Evolutionary conservation across 2,888 invertebrate species (phyloP).

Genomic region (Heteropelma amictum): DNA sequence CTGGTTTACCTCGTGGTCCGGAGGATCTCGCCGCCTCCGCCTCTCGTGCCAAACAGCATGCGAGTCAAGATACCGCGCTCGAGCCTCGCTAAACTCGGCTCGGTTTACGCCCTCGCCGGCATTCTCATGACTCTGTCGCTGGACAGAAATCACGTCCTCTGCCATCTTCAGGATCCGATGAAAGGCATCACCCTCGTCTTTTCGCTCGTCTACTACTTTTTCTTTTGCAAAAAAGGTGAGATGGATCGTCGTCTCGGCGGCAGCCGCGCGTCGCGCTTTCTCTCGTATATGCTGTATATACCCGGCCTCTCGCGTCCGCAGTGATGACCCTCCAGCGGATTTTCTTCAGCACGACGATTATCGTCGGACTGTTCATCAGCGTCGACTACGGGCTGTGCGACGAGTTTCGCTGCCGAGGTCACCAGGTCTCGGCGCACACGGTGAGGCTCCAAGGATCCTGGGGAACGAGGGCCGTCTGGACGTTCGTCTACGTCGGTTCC

Average conservation of each 20-base stretch:
- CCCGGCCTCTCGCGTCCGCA: conserved; percentile 65
- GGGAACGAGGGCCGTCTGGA: conserved; percentile 81
- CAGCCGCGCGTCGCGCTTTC: background rate
- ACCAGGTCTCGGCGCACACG: conserved; percentile 70
- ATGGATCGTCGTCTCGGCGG: background rate
- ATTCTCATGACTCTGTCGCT: conserved; percentile 79
- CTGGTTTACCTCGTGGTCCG: conserved; percentile 64
- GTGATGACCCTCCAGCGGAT: conserved; percentile 82
- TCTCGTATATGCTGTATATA: too few relatives aligned
- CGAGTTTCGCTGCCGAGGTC: conserved; percentile 81
- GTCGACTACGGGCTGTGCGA: conserved; percentile 82
- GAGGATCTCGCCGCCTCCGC: conserved; percentile 68
- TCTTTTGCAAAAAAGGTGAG: conserved; percentile 82
- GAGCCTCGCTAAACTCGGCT: conserved; percentile 76
- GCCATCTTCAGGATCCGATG: conserved; percentile 82
- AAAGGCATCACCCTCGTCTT: conserved; percentile 81
- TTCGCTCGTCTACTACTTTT: conserved; percentile 81
- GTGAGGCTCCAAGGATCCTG: conserved; percentile 73
- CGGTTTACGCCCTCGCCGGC: conserved; percentile 78
- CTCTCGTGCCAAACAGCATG: conserved; percentile 71
- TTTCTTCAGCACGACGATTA: conserved; percentile 81
- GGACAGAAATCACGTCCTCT: conserved; percentile 80
- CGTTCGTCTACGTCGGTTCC: conserved; percentile 80
- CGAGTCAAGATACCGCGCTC: conserved; percentile 75
- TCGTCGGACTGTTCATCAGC: conserved; percentile 81